phyloP scores from a whole-genome alignment of 2,888 invertebrate genomes.

The Chrysodeixis includens region DNA sequence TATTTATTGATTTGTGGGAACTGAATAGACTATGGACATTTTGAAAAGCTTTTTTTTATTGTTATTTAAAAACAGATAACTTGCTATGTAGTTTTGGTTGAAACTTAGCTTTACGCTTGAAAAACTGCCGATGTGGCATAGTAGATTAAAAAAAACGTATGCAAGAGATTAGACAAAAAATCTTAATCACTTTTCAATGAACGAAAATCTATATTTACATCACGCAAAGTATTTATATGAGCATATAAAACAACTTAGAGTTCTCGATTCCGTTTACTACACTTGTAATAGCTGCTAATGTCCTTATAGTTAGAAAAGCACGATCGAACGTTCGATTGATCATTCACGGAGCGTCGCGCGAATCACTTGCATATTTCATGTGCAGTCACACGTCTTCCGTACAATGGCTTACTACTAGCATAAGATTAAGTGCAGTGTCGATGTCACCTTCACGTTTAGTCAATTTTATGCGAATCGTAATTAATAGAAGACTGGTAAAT shows the following conservation, averaged over 20 bases:
- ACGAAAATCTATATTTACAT: conserved; percentile 37
- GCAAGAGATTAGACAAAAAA: no score
- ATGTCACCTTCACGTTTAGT: conserved; percentile 58
- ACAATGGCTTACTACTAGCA: conserved; percentile 60
- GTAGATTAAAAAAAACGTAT: no score
- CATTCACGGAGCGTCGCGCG: conserved; percentile 60
- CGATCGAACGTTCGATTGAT: conserved; percentile 59
- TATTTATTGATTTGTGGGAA: no score
- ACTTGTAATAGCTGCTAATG: conserved; percentile 51
- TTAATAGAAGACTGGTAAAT: conserved; percentile 26
- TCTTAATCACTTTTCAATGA: no score
- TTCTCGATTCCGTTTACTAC: conserved; percentile 47
- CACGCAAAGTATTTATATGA: conserved; percentile 41
- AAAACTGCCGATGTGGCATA: no score
- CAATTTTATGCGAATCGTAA: conserved; percentile 48
- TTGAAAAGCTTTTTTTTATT: no score
- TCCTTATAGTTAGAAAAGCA: conserved; percentile 56
- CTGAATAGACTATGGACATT: no score
- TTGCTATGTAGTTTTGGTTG: no score
- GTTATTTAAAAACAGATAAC: no score
- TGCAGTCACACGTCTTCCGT: conserved; percentile 67
- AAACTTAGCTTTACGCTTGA: no score
- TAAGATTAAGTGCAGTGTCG: conserved; percentile 59
- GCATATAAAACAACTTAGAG: conserved; percentile 38
- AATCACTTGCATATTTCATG: conserved; percentile 69